Percentiles rank a stretch among this genome's conserved stretches.
phyloP scores from a whole-genome alignment of 2,888 invertebrate genomes.

The Clusia tigrina region DNA sequence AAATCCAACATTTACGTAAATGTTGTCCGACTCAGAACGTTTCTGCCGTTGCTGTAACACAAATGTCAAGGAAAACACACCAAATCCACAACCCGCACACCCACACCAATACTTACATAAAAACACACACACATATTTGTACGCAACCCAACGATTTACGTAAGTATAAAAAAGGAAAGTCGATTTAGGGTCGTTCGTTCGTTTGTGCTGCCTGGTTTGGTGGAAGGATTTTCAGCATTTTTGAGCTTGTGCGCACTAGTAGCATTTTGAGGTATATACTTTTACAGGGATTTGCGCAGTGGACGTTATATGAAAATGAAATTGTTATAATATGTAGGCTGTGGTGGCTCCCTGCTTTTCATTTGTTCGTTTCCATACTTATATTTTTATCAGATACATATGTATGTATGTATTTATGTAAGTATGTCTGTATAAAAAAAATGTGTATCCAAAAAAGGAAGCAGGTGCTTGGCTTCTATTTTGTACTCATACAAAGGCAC shows the following conservation, averaged over 20 bases:
- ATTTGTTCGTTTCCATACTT: background rate
- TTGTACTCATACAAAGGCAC: too few relatives aligned
- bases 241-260: constrained; percentile 61
- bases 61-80: background rate
- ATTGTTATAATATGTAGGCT: background rate
- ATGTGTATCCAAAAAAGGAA: too few relatives aligned
- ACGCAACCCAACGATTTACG: too few relatives aligned
- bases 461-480: too few relatives aligned
- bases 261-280: constrained; percentile 63
- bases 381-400: constrained; percentile 2
- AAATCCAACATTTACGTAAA: background rate
- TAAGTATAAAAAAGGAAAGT: constrained; percentile 12
- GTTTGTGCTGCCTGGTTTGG: too few relatives aligned
- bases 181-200: constrained; percentile 20
- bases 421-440: constrained; percentile 3
- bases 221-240: constrained; percentile 29
- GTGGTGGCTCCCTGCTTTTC: too few relatives aligned
- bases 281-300: constrained; percentile 63
- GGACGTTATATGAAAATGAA: constrained; percentile 36
- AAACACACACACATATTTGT: too few relatives aligned
- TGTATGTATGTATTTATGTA: constrained; percentile 12
- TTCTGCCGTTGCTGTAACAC: too few relatives aligned
- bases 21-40: too few relatives aligned
- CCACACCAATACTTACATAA: background rate
- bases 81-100: background rate